Evolutionary conservation across 2,113 vertebrate genomes (phyloP).

Genomic region (Protobothrops flavoviridis): DNA sequence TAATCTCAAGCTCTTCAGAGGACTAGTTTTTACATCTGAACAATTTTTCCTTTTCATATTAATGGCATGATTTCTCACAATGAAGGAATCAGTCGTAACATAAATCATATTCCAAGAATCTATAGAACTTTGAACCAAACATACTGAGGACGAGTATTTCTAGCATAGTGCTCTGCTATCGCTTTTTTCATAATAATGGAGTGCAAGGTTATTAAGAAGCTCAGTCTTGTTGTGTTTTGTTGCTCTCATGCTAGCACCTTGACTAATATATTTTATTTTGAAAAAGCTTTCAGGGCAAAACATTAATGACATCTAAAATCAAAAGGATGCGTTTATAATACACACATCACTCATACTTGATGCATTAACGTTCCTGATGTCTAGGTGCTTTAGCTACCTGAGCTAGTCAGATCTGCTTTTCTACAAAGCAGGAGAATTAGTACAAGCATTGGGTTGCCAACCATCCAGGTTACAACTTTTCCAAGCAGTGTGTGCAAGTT

Average conservation of each 20-base stretch:
- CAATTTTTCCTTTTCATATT: not conserved
- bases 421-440: not conserved
- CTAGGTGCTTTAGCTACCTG: not conserved
- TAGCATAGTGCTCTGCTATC: not conserved
- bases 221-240: not conserved
- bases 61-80: not conserved
- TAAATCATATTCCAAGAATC: not conserved
- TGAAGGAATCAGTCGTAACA: not conserved
- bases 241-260: not conserved
- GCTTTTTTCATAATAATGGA: not conserved
- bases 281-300: not conserved
- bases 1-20: not conserved
- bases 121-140: not conserved
- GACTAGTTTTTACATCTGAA: constrained; percentile 3
- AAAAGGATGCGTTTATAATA: not conserved
- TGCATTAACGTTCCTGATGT: not conserved
- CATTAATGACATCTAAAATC: not conserved
- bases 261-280: not conserved
- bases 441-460: not conserved
- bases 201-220: not conserved
- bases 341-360: not conserved
- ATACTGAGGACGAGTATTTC: not conserved
- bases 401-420: not conserved
- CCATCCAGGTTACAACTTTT: not conserved
- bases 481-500: not conserved